Base-by-base conservation (phyloP, 2,797 vertebrate species). In the Lateolabrax maculatus region DNA sequence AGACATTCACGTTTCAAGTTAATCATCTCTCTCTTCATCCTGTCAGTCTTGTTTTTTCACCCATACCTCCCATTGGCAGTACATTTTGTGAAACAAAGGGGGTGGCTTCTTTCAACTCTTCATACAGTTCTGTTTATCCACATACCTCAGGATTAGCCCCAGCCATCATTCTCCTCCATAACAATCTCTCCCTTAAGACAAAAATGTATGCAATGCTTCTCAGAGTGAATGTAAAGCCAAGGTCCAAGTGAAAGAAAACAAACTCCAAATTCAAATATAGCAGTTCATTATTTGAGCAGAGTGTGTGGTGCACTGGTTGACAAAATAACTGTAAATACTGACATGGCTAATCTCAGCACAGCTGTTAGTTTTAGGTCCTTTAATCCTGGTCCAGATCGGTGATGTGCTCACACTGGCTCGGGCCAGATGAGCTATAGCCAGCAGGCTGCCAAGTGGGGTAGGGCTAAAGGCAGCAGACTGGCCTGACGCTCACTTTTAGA, bases 241-340 rank as follows among this genome's bases (percentile, higher is more conserved):
- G 31, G 69, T 80, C 58, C 49, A 64, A 52, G 53, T 79, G 23
- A 68, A 78, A 58, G 18, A 77, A 76, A 83, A 70, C 39, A 64
- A 13, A 79, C 13, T 4, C 18, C 34, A n/a, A 78, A 84, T 75
- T 85, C 44, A 84, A 79, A 87, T 78, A 85, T 56, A 68, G 56
- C 74, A 63, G 75, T 86, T 92, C 48, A 60, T 85, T 89, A 76
- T 88, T 84, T 85, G 73, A 85, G 78, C 71, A 78, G 77, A 52
- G 79, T 65, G 86, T 85, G 81, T 71, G 64, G 81, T 85, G 82
- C 77, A 64, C 81, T 79, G 83, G 83, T 90, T 85, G 83, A 89
- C 91, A 93, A 93, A 95, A 95, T 94, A 93, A 93, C 91, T 92
- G 92, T 93, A 93, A 95, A 95, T 84, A 93, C 90, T 89, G 90